Percentiles rank a stretch among this genome's conserved stretches.
phyloP scores from a whole-genome alignment of 2,888 invertebrate species.

The Amblyjoppa fuscipennis region DNA sequence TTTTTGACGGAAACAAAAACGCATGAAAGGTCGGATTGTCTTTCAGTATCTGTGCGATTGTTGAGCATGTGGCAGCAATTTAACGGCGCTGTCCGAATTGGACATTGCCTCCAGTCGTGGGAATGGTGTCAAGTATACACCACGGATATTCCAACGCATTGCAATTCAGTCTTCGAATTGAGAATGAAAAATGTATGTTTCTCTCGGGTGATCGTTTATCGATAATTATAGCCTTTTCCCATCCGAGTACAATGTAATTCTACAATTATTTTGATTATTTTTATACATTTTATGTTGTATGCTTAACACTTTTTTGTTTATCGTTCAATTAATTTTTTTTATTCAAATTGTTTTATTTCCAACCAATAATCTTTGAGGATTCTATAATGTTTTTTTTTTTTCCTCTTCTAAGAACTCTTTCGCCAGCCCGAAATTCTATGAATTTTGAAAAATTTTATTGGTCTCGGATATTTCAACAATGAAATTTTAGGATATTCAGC shows the following conservation, averaged over 20 bases:
- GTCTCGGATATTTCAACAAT: neutral
- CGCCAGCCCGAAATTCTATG: too few species aligned
- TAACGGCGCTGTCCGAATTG: conserved; percentile 3
- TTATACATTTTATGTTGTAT: neutral
- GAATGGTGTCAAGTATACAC: conserved; percentile 32
- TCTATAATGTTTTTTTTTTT: neutral
- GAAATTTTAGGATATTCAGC: neutral
- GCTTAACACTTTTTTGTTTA: neutral
- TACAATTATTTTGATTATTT: neutral
- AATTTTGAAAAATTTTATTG: neutral
- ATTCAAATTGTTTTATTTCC: neutral
- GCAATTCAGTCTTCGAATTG: conserved; percentile 1
- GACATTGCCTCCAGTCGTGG: conserved; percentile 24
- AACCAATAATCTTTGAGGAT: neutral
- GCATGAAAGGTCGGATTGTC: neutral
- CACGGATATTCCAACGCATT: neutral
- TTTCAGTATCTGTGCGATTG: neutral
- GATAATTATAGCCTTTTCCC: neutral
- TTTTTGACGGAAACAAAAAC: neutral
- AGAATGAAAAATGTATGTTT: neutral
- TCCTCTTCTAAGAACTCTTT: neutral
- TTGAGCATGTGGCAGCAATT: neutral
- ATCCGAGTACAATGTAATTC: neutral
- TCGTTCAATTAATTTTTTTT: neutral
- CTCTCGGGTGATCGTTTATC: neutral